Percentiles rank a stretch among this genome's conserved stretches.
Conservation (phyloP, 2,113 vertebrate species). For the Hemibagrus wyckioides region DNA sequence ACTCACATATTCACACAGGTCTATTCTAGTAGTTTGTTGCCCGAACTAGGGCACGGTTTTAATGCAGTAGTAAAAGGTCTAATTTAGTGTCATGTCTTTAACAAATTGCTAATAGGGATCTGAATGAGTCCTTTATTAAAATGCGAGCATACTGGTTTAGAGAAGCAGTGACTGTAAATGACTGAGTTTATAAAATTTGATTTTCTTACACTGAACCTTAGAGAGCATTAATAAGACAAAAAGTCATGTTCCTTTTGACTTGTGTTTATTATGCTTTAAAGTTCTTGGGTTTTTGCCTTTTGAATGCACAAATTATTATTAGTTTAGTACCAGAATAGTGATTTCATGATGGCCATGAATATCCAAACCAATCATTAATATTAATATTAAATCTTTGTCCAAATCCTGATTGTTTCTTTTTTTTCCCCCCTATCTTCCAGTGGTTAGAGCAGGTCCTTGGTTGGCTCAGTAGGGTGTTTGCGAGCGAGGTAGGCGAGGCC, state of each 20-base stretch:
- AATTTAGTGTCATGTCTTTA: neutral
- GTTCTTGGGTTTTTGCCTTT: no score
- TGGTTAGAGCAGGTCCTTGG: slow-evolving; percentile 94
- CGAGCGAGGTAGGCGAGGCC: slow-evolving; percentile 57
- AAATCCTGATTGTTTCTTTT: neutral
- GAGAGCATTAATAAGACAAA: neutral
- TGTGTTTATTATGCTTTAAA: no score
- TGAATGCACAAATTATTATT: neutral
- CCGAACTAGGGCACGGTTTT: neutral
- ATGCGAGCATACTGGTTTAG: neutral
- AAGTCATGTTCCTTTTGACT: no score
- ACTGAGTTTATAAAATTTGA: neutral
- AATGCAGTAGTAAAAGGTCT: neutral
- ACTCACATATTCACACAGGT: neutral
- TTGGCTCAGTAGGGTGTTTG: slow-evolving; percentile 91
- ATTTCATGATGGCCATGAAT: neutral
- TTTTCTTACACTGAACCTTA: neutral
- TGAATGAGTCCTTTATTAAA: neutral
- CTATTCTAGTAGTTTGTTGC: neutral
- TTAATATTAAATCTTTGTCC: neutral
- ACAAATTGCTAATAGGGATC: neutral
- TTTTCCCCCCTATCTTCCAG: slow-evolving; percentile 67
- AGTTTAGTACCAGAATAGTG: neutral
- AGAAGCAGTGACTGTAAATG: neutral
- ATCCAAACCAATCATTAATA: neutral